These are phyloP conservation scores for Melanostigma gelatinosum DNA, from an alignment of 2,113 vertebrate species.

Conservation along the genomic window DNA sequence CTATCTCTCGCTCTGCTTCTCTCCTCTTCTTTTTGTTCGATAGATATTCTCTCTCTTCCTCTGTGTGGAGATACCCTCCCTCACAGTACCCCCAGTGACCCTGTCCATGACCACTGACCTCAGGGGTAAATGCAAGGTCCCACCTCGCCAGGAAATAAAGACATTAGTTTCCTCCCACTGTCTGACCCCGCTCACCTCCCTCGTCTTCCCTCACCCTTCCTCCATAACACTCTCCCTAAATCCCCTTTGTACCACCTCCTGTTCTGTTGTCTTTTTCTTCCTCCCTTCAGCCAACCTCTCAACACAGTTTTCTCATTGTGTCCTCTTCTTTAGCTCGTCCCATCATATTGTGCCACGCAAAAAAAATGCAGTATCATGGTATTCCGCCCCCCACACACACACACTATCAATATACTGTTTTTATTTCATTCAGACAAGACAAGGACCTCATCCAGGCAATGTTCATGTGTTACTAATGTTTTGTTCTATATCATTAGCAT, in stretches of 20 bases:
- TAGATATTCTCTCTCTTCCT: conserved; percentile 64
- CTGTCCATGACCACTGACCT: conserved; percentile 80
- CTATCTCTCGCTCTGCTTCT: conserved; percentile 46
- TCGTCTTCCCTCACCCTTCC: conserved; percentile 62
- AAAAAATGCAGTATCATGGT: background rate
- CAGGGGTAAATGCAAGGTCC: conserved; percentile 81
- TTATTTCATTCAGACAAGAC: background rate
- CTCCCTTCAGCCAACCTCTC: conserved; percentile 37
- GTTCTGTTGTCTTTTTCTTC: conserved; percentile 49
- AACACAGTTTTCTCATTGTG: conserved; percentile 12
- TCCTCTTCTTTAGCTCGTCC: background rate
- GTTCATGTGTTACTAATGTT: background rate
- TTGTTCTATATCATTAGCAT: background rate
- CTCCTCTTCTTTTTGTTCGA: conserved; percentile 60
- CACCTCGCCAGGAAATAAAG: conserved; percentile 83
- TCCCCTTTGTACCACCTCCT: conserved; percentile 63
- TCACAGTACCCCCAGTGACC: conserved; percentile 70
- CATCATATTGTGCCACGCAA: background rate
- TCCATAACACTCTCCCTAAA: conserved; percentile 61
- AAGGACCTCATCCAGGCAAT: background rate
- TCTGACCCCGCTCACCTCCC: conserved; percentile 77
- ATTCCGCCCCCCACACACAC: background rate
- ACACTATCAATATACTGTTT: background rate
- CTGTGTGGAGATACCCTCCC: conserved; percentile 56
- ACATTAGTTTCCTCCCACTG: conserved; percentile 79